Percentiles rank a stretch among this genome's conserved stretches.
Conservation (phyloP, 2,888 invertebrate species). For the Oscheius sp. region DNA sequence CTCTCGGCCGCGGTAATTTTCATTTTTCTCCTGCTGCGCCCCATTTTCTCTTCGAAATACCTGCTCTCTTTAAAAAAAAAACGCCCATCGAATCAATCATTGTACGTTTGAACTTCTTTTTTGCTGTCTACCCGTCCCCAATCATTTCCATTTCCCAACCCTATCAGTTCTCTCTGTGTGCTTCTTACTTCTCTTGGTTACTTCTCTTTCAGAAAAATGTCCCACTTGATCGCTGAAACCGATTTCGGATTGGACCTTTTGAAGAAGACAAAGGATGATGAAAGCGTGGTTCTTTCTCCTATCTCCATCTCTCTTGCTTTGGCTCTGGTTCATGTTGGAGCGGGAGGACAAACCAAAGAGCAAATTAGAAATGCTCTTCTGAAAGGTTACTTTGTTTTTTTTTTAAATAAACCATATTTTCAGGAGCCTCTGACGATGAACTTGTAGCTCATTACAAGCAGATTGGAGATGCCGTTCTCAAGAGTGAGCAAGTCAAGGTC, state of each 20-base stretch:
- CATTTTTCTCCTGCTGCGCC: too few species aligned
- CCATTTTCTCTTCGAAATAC: too few species aligned
- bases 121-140: too few species aligned
- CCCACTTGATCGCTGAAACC: slow-evolving; percentile 11
- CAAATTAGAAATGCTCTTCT: slow-evolving; percentile 36
- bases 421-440: slow-evolving; percentile 4
- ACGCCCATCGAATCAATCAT: too few species aligned
- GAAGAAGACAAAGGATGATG: background rate
- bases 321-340: slow-evolving; percentile 50
- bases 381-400: background rate
- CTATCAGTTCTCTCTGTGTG: too few species aligned
- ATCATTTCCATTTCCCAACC: too few species aligned
- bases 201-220: too few species aligned
- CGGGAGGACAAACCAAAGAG: background rate
- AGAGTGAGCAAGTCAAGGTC: background rate
- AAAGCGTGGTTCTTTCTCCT: slow-evolving; percentile 47
- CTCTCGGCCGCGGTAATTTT: too few species aligned
- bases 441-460: slow-evolving; percentile 8
- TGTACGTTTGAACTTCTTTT: too few species aligned
- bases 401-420: background rate
- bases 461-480: background rate
- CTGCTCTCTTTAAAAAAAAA: too few species aligned
- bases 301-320: slow-evolving; percentile 50
- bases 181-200: too few species aligned
- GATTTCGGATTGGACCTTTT: slow-evolving; percentile 35